phyloP scores from a whole-genome alignment of 2,797 vertebrate genomes.

The Pseudochromis fuscus region DNA sequence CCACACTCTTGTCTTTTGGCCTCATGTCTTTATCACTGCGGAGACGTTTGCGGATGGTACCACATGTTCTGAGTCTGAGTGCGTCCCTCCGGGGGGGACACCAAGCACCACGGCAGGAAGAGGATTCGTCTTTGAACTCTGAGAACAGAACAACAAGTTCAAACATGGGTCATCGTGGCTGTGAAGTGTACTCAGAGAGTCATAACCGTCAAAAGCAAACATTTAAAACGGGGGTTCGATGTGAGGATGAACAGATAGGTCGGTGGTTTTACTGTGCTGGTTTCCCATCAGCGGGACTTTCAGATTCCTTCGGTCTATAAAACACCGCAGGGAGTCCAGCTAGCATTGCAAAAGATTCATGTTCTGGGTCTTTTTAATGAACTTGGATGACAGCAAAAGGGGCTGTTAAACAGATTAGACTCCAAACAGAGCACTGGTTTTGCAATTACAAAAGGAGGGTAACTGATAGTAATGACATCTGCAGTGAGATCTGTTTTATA shows the following conservation, averaged over 20 bases:
- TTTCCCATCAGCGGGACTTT: conserved; percentile 29
- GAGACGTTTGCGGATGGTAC: conserved; percentile 41
- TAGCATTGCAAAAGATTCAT: conserved; percentile 16
- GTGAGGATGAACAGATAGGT: conserved; percentile 27
- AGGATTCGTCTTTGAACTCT: conserved; percentile 40
- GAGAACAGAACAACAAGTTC: conserved; percentile 45
- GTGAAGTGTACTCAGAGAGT: conserved; percentile 17
- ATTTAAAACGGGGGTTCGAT: conserved; percentile 4
- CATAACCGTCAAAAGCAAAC: not conserved
- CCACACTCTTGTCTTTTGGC: conserved; percentile 5
- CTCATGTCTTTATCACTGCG: conserved; percentile 27
- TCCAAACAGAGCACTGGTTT: conserved; percentile 47
- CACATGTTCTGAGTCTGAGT: conserved; percentile 40
- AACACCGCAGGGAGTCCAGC: not conserved
- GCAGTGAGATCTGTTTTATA: conserved; percentile 14
- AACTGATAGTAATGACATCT: conserved; percentile 36
- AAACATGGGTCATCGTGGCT: conserved; percentile 39
- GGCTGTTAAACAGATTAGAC: conserved; percentile 46
- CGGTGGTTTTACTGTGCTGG: conserved; percentile 14
- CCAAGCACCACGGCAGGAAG: conserved; percentile 37
- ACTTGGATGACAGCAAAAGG: conserved; percentile 43
- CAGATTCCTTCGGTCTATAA: conserved; percentile 34
- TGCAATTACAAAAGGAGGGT: conserved; percentile 37
- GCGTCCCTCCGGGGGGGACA: conserved; percentile 34
- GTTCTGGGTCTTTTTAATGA: conserved; percentile 12